Percentiles rank a stretch among this genome's conserved stretches.
Evolutionary conservation across 2,888 invertebrate genomes (phyloP).

Genomic region (Melikaiella ostensackeni): DNA sequence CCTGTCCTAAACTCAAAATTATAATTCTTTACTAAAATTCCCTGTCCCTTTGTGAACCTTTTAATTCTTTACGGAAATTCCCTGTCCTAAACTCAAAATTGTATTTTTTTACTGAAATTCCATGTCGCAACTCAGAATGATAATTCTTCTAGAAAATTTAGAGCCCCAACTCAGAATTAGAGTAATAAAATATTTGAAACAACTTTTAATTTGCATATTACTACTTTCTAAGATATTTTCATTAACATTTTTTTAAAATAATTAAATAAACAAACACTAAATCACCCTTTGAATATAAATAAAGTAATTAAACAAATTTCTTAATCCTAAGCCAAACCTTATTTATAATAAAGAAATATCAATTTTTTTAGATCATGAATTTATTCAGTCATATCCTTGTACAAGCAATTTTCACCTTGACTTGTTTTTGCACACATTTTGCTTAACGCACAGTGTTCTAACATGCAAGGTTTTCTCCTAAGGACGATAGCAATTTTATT

Average conservation of each 20-base stretch:
- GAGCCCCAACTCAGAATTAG: too few species aligned
- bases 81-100: too few species aligned
- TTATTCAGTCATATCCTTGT: conserved; percentile 69
- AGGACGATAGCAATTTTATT: background rate
- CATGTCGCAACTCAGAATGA: too few species aligned
- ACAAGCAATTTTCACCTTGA: conserved; percentile 63
- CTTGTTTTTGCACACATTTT: conserved; percentile 6
- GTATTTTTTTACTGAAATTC: too few species aligned
- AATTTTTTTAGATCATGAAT: conserved; percentile 62
- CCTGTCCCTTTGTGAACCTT: too few species aligned
- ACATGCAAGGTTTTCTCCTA: background rate
- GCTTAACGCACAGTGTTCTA: background rate
- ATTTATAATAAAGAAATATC: conserved; percentile 61
- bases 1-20: too few species aligned
- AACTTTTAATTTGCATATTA: too few species aligned
- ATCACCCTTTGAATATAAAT: background rate
- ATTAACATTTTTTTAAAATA: background rate
- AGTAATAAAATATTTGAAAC: too few species aligned
- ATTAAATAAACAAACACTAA: background rate
- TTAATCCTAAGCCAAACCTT: background rate
- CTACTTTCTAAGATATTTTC: background rate
- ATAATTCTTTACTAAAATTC: too few species aligned
- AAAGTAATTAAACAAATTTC: background rate
- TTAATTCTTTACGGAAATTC: too few species aligned
- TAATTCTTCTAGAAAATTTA: too few species aligned